Base-by-base conservation (phyloP, 2,888 invertebrate genomes). In the Isoperla grammatica region DNA sequence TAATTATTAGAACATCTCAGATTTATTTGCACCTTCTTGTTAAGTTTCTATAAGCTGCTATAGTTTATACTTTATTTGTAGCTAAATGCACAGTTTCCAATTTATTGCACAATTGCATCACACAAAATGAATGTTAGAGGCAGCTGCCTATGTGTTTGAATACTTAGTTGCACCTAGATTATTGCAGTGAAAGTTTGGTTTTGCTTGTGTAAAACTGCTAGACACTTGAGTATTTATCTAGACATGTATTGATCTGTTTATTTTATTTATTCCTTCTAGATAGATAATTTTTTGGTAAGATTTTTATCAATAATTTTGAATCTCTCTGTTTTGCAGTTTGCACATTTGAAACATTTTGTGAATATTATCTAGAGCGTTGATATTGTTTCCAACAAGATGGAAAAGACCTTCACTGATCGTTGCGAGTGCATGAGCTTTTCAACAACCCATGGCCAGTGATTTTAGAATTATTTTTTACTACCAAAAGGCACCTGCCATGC, bases 51-150 rank as follows among this genome's bases (percentile, higher is more conserved):
- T 22, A 20, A 56, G 56, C 40, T 60, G 48, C 50, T 60, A 60
- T 60, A 60, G 60, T 60, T 60, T 60, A 60, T 60, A 60, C 56
- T 60, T 60, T 60, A 60, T 60, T 60, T 45, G 45, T 59, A 59
- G 54, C 43, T 58, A 54, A 45, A 35, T 59, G 54, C 59, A 54
- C 53, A 39, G 22, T 54, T 59, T 59, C 54, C 54, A 35, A 2
- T 59, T 53, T 54, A 45, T 53, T 39, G 20, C 46, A 46, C 39
- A 53, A 37, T 39, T 53, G 17, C 53, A 37, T 53, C 53, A 53
- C 53, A 37, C 39, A 39, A 13, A 19, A 39, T 37, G 11, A 45
- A 19, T 35, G 12, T 19, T 37, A 39, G 39, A 53, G 53, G 53
- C 53, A 53, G 53, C 53, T 53, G 35, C 17, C 39, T 45, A 5